Percentiles rank a stretch among this genome's conserved stretches.
Evolutionary conservation across 1,140 invertebrate species (phyloP).

Genomic region (Listronotus bonariensis): DNA sequence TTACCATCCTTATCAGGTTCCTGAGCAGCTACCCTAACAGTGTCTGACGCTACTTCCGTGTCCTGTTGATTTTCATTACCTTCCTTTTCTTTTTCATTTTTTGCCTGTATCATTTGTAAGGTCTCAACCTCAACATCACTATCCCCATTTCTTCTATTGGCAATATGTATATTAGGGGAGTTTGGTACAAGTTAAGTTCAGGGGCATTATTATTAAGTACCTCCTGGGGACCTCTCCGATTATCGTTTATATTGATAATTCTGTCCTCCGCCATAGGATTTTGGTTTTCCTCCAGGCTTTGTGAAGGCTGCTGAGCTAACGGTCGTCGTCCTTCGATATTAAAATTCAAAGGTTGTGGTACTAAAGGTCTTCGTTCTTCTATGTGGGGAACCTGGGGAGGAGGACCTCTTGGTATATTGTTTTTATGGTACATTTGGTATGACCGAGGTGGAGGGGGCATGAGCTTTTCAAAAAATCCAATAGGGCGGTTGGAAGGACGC

Average conservation of each 20-base stretch:
- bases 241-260: conserved; percentile 45
- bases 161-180: conserved; percentile 48
- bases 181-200: conserved; percentile 49
- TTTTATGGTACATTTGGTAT: conserved; percentile 38
- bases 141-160: conserved; percentile 46
- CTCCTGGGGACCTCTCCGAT: conserved; percentile 30
- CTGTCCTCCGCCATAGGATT: conserved; percentile 39
- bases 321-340: conserved; percentile 29
- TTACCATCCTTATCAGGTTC: conserved; percentile 27
- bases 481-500: conserved; percentile 52
- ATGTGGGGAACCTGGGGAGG: conserved; percentile 12
- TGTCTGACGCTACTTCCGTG: conserved; percentile 11
- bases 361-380: conserved; percentile 1
- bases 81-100: conserved; percentile 48
- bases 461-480: conserved; percentile 55
- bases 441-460: conserved; percentile 57
- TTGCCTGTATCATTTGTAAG: conserved; percentile 68
- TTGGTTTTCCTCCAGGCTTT: conserved; percentile 40
- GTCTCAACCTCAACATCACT: conserved; percentile 59
- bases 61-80: conserved; percentile 1
- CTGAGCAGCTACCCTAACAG: conserved; percentile 27
- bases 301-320: conserved; percentile 31
- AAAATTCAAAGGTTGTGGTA: conserved; percentile 1
- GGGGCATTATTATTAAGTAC: conserved; percentile 25
- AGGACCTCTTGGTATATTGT: conserved; percentile 38